Evolutionary conservation across 1,140 invertebrate genomes (phyloP).

Genomic region (Teleogryllus occipitalis): DNA sequence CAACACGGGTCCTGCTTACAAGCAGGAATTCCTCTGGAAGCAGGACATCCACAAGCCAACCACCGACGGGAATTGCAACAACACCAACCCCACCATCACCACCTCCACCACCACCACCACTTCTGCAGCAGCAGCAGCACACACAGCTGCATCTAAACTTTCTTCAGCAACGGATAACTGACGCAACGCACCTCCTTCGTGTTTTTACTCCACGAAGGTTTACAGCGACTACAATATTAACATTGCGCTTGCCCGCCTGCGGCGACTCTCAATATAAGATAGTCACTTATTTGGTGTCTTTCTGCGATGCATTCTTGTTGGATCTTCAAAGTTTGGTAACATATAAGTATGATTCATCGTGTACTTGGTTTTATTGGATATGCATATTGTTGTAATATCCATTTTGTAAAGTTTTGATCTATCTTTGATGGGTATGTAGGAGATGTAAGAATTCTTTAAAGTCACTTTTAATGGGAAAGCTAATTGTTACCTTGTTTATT

Average conservation of each 20-base stretch:
- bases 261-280: background rate
- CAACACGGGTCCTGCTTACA: slow-evolving; percentile 48
- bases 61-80: background rate
- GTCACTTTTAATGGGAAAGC: no score
- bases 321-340: no score
- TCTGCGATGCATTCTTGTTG: no score
- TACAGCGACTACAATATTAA: slow-evolving; percentile 1
- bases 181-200: background rate
- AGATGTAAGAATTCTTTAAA: no score
- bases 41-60: slow-evolving; percentile 58
- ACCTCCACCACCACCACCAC: background rate
- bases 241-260: background rate
- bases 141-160: no score
- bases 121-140: background rate
- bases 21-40: slow-evolving; percentile 76
- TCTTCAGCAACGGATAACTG: background rate
- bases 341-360: no score
- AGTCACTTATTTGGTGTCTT: no score
- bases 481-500: no score
- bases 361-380: no score
- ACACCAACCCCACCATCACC: background rate
- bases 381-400: no score
- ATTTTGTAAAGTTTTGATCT: no score
- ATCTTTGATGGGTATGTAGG: no score
- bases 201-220: background rate